Evolutionary conservation across 2,888 invertebrate species (phyloP), one percentile per base, ranked within the genome.

Genomic region (Brachynemurus nebulosus): DNA sequence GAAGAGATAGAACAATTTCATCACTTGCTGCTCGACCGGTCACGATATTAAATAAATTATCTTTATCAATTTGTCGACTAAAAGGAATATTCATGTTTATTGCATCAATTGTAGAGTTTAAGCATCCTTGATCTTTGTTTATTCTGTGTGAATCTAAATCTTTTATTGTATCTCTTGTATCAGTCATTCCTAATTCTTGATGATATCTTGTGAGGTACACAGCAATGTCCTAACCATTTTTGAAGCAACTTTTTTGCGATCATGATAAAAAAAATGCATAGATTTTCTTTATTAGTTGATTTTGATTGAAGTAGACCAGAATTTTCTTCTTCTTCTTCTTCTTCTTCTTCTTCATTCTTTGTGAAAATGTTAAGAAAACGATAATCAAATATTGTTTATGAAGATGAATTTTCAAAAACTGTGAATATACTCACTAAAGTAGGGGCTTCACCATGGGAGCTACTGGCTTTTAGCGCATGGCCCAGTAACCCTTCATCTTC

Each of bases 31-130:
- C 46, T 44, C 44, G 37, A 19, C 50, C 51, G 14, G 48, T 50
- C 36, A 48, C 42, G 21, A 51, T 48, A 46, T 51, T 52, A 25
- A 45, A 48, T 35, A 50, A 43, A 16, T 27, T 25, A 34, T 44
- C 27, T 42, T 40, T 30, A 18, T 45, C 36, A 2, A 50, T 7
- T 25, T 45, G 44, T 19, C 35, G 18, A 27, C 23, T 17, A 37
- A 51, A 51, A 11, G 52, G 52, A 30, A 41, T 40, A 41, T 41
- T 45, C 5, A 46, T 18, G 48, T 50, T 52, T 7, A 54, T 52
- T 17, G 51, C 46, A 36, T 52, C 38, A 46, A 53, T 50, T 2
- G 54, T 54, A 48, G 44, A 52, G 0, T 46, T 6, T 0, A 54
- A 41, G 20, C 9, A 50, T 50, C 50, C 41, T 44, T 44, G 47